Conservation (phyloP, 1,140 invertebrate genomes). For the Drosophila setifemur region DNA sequence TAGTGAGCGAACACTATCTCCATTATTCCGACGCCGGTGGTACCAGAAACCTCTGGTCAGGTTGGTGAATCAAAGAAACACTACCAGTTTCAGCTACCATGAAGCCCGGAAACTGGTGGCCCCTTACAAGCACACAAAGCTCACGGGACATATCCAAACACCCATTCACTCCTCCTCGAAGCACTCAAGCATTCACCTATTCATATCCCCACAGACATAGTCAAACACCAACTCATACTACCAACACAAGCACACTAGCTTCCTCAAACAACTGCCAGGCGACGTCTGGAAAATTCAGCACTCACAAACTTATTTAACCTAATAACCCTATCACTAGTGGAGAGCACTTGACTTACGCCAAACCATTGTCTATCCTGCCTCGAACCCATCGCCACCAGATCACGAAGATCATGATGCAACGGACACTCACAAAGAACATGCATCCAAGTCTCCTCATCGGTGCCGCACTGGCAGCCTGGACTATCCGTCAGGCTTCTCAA, state of each 20-base stretch:
- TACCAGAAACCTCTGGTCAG: background rate
- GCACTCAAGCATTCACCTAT: no score
- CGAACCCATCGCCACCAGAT: background rate
- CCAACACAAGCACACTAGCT: no score
- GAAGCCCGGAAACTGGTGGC: background rate
- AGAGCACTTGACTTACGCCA: constrained; percentile 10
- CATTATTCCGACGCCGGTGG: background rate
- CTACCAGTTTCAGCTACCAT: background rate
- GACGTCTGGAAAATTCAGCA: constrained; percentile 1
- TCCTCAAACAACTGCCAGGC: background rate
- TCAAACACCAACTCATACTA: no score
- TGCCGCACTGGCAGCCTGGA: constrained; percentile 5
- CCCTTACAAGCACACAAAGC: no score
- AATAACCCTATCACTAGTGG: background rate
- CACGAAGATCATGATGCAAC: constrained; percentile 1
- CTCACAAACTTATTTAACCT: constrained; percentile 1
- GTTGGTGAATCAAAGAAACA: background rate
- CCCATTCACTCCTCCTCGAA: no score
- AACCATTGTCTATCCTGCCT: no score
- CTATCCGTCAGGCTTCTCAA: no score
- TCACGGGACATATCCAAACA: no score
- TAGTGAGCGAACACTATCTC: no score
- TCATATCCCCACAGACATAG: no score
- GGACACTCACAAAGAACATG: constrained; percentile 27
- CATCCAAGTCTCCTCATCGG: background rate